These are phyloP conservation scores for Psettodes erumei DNA, from an alignment of 2,113 vertebrate genomes.

Conservation along the genomic window DNA sequence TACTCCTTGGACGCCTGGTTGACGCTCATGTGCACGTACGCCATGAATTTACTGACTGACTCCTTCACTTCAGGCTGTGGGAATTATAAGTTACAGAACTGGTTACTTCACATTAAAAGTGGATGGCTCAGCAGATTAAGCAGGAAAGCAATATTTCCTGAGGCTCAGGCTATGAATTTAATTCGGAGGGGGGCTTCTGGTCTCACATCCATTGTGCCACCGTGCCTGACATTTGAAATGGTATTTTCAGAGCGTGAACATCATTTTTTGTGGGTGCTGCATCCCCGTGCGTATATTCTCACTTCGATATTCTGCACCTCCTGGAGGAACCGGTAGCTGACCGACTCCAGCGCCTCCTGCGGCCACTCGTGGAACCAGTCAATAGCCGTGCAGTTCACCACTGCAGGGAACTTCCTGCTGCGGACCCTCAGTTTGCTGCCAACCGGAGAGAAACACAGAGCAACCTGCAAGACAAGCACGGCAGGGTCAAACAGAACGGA, in stretches of 20 bases:
- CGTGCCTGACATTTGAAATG: constrained; percentile 46
- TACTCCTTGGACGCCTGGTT: constrained; percentile 88
- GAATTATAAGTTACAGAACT: neutral
- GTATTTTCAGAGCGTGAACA: constrained; percentile 47
- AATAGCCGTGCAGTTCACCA: constrained; percentile 88
- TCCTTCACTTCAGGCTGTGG: constrained; percentile 85
- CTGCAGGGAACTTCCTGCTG: constrained; percentile 92
- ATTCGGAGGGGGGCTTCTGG: constrained; percentile 25
- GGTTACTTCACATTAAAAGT: constrained; percentile 26
- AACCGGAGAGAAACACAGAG: constrained; percentile 93
- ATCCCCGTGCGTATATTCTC: constrained; percentile 58
- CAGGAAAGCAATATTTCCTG: constrained; percentile 27
- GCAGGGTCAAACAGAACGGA: constrained; percentile 25
- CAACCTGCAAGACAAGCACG: constrained; percentile 81
- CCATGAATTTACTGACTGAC: constrained; percentile 95
- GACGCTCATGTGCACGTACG: constrained; percentile 92
- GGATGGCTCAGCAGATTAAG: constrained; percentile 31
- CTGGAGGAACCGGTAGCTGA: constrained; percentile 91
- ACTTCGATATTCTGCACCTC: constrained; percentile 88
- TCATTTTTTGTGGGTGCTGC: constrained; percentile 35
- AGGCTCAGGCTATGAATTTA: constrained; percentile 21
- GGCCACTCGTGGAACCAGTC: constrained; percentile 98
- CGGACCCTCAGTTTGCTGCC: constrained; percentile 87
- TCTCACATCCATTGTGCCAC: constrained; percentile 33
- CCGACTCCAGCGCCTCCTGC: constrained; percentile 89